Base-by-base conservation (phyloP, 2,113 vertebrate species). In the Eretmochelys imbricata region DNA sequence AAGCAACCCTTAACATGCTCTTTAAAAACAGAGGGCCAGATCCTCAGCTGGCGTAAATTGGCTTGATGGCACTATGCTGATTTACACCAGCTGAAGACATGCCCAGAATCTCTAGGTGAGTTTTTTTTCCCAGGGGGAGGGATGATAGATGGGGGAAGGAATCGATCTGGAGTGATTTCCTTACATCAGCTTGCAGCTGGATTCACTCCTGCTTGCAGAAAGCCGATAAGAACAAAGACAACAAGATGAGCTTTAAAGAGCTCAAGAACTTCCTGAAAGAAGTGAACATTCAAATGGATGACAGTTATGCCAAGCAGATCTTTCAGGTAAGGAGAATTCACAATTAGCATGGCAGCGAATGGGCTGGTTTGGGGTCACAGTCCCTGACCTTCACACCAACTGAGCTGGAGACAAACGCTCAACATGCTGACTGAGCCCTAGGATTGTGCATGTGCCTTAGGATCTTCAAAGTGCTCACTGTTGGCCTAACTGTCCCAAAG, bases 181-280 rank as follows among this genome's bases (percentile, higher is more conserved):
- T 99, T 99, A 99, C 96, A 98, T 98, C 95, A 59, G 29, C 79
- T 13, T 42, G 88, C 96, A 99, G 99, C 98, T 99, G 99, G 99
- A 99, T 99, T 83, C 98, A 99, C 89, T 98, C 98, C 84, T 99
- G 99, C 97, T 98, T 99, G 97, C 89, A 98, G 14, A 99, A 99
- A 96, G 99, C 99, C 20, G 99, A 99, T 97, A 99, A 99, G 94
- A 99, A 99, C 88, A 97, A 98, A 4, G 99, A 99, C 98, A 99
- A 99, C 97, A 99, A 98, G 97, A 99, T 99, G 99, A 98, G 95
- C 84, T 98, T 99, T 92, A 99, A 99, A 93, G 99, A 99, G 96
- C 95, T 99, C 85, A 99, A 99, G 96, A 91, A 98, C 93, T 99
- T 99, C 95, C 96, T 99, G 96, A 98, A 98, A 81, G 98, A 99